A percentile compares a stretch with the other conserved stretches of the same genome.
These are phyloP conservation scores for Limnephilus auricula DNA, from an alignment of 2,888 invertebrate species.

Conservation along the genomic window DNA sequence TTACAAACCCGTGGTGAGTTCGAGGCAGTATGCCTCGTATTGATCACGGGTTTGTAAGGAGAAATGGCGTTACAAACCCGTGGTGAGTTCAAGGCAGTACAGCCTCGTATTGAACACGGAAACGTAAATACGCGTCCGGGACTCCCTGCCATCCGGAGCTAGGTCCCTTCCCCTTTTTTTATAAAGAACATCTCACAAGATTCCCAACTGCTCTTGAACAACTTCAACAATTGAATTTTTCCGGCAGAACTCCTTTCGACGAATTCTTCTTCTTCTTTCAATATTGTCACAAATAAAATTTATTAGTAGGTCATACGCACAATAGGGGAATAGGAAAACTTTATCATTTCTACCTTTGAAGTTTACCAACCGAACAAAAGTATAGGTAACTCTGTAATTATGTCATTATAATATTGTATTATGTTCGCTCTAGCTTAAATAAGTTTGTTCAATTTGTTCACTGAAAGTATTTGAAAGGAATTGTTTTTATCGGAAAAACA, in stretches of 20 bases:
- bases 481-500: too few relatives aligned
- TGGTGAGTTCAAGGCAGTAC: too few relatives aligned
- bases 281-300: constrained; percentile 28
- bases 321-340: background rate
- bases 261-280: constrained; percentile 34
- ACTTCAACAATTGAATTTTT: constrained; percentile 58
- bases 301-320: background rate
- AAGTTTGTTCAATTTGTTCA: background rate
- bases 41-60: too few relatives aligned
- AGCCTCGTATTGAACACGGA: too few relatives aligned
- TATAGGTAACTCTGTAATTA: background rate
- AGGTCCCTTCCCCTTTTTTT: too few relatives aligned
- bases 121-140: too few relatives aligned
- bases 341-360: background rate
- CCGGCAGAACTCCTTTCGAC: constrained; percentile 18
- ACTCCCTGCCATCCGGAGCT: too few relatives aligned
- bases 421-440: background rate
- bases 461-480: background rate
- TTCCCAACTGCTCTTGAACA: too few relatives aligned
- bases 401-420: background rate
- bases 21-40: too few relatives aligned
- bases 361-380: background rate
- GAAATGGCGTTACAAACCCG: too few relatives aligned
- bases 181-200: too few relatives aligned
- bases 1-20: too few relatives aligned